Evolutionary conservation across 2,888 invertebrate genomes (phyloP), one percentile per base, ranked within the genome.

Genomic region (Yponomeuta cagnagella): DNA sequence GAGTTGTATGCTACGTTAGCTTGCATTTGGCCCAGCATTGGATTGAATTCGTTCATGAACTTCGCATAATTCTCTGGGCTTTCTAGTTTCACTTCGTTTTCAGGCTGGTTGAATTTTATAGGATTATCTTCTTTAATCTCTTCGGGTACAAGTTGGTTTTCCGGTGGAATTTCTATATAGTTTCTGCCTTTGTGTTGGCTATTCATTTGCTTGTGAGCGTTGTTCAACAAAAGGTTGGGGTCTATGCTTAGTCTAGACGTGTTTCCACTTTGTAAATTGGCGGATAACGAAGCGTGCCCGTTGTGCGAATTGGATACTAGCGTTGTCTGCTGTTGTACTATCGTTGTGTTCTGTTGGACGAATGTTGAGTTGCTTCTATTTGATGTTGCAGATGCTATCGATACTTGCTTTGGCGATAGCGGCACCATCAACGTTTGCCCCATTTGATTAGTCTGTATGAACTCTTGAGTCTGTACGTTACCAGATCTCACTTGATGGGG

Each of bases 301-400:
- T 86, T 86, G 74, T 93, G 95, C 77, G 95, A 94, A 78, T 95
- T 95, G 0, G 95, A 94, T 4, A 96, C 95, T 89, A 96, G 94
- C 0, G 96, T 96, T 0, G 96, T 96, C 82, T 96, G 96, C 77
- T 96, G 96, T 78, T 96, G 96, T 2, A 96, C 96, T 77, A 97
- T 96, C 1, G 97, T 96, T 0, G 97, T 96, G 80, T 97, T 97
- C 77, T 97, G 96, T 76, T 96, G 97, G 2, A 97, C 96, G 78
- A 95, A 96, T 0, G 97, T 96, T 0, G 95, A 95, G 76, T 94
- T 93, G 71, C 93, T 94, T 72, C 95, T 93, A 80, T 93, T 94
- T 15, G 92, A 87, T 0, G 94, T 86, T 0, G 93, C 90, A 2
- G 93, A 85, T 0, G 92, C 88, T 31, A 93, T 83, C 0, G 93